Evolutionary conservation across 2,888 invertebrate genomes (phyloP), one percentile per base, ranked within the genome.

Genomic region (Melinopterus prodromus): DNA sequence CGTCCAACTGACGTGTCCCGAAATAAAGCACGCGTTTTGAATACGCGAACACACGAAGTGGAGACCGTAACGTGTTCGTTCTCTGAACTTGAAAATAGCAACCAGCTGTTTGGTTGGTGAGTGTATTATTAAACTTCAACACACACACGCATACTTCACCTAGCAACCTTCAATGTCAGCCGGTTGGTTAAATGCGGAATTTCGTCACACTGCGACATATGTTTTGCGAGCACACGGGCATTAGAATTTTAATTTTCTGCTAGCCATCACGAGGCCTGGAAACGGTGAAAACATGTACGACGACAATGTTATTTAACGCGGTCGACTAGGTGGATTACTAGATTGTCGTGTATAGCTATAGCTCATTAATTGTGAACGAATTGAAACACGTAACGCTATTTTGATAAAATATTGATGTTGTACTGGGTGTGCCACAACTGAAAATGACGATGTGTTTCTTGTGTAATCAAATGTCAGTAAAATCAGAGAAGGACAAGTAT

Each of bases 11-110:
- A 26, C 26, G 26, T 26, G 26, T 26, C 53, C 7, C 5, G 53
- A 53, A 53, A 53, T 53, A 53, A 53, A 53, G 53, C 53, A 53
- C 12, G 53, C 53, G 53, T 53, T 53, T 53, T 53, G 53, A 53
- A 53, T 53, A 53, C 7, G 53, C 53, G 9, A 53, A 53, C 53
- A 53, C 9, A 7, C 5, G 53, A 7, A 53, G 53, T 12, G 53
- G 53, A 12, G 7, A 53, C 9, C 53, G 53, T 7, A 53, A 2
- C 5, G 12, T 53, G 53, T 53, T 53, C 53, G 16, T 71, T 71
- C 37, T 74, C 7, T 74, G 26, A 12, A 74, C 35, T 74, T 74
- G 74, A 74, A 74, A 74, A 74, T 74, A 74, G 74, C 74, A 7
- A 35, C 35, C 74, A 74, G 74, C 16, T 74, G 36, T 74, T 74